Evolutionary conservation across 2,888 invertebrate genomes (phyloP).

Genomic region (Pandemis cinnamomeana): DNA sequence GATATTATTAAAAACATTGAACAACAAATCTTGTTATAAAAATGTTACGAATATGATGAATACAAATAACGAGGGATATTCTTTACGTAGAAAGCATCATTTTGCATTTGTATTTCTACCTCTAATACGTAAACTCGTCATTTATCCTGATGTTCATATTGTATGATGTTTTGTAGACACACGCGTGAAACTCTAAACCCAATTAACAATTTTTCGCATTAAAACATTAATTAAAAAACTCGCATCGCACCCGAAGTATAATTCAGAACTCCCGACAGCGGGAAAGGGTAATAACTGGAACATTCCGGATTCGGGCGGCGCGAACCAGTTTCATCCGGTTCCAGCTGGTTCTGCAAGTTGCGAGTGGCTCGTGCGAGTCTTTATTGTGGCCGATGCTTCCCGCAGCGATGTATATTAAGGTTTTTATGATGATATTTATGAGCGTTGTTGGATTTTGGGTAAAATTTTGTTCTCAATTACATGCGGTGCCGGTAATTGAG

Average conservation of each 20-base stretch:
- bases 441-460: neutral
- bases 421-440: constrained; percentile 3
- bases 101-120: neutral
- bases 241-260: constrained; percentile 21
- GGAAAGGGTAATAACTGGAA: constrained; percentile 30
- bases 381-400: neutral
- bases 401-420: neutral
- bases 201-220: constrained; percentile 39
- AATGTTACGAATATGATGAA: neutral
- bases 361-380: constrained; percentile 3
- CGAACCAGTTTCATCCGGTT: constrained; percentile 7
- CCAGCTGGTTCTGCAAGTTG: constrained; percentile 7
- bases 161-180: neutral
- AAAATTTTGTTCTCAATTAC: neutral
- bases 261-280: constrained; percentile 16
- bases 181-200: neutral
- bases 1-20: too few species aligned
- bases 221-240: constrained; percentile 35
- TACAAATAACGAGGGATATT: neutral
- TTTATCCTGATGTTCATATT: neutral
- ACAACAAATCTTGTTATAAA: neutral
- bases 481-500: too few species aligned
- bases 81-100: neutral
- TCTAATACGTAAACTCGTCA: neutral
- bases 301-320: constrained; percentile 11